Evolutionary conservation across 2,888 invertebrate species (phyloP), one percentile per base, ranked within the genome.

Genomic region (Seira musarum): DNA sequence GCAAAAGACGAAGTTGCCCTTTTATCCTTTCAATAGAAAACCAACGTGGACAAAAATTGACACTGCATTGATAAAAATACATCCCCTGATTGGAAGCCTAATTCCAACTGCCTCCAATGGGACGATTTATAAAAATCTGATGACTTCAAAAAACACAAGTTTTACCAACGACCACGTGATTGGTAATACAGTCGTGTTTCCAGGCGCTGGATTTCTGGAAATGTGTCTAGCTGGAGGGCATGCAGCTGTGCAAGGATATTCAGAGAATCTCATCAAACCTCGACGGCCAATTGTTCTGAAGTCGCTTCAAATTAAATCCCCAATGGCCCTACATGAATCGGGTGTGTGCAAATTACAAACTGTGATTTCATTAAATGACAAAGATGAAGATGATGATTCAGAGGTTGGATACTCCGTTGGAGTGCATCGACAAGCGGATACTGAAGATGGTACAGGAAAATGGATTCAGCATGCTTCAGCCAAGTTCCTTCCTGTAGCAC

Each of bases 1-100:
- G 6, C 22, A 46, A n/a, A 67, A 25, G 5, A 63, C 24, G n/a
- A 40, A 40, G 1, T 49, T 80, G 1, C 82, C 80, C 1, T 68
- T 66, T 15, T 81, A 83, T 17, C 82, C 76, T 6, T 83, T 83
- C 40, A 65, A 80, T 25, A 35, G 78, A 6, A 83, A 81, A 30
- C 49, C 61, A 1, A 53, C 70, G 17, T 83, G 83, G 83, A 40
- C 65, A 1, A 49, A 74, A 8, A 60, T 78, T 0, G 24, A 66
- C 25, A 21, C 35, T 1, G 13, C 57, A 0, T 40, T 25, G 5
- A 24, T 25, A 17, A 17, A n/a, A 0, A 13, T 83, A 8, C 83
- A 83, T 66, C 77, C 81, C 1, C 75, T 83, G 5, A 13, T 83
- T 19, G 83, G 83, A 22, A 46, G 19, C 1, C 2, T 15, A 3